These are phyloP conservation scores for Sebastes minor DNA, from an alignment of 2,797 vertebrate genomes.

Conservation along the genomic window DNA sequence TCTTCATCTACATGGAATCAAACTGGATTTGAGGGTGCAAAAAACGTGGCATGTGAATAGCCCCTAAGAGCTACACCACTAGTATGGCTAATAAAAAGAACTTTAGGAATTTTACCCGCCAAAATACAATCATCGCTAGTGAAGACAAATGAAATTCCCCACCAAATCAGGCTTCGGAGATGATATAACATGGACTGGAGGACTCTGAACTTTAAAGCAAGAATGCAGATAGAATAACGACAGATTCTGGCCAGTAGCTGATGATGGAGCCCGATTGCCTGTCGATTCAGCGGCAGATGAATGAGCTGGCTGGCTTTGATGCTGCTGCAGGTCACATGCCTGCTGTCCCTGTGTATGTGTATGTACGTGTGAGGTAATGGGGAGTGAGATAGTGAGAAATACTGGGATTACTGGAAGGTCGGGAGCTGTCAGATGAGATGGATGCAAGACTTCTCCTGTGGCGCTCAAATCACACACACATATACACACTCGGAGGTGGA, in stretches of 20 bases:
- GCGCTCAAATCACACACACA: slow-evolving; percentile 60
- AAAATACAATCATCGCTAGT: slow-evolving; percentile 3
- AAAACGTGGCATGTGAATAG: neutral
- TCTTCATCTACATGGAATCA: too few species aligned
- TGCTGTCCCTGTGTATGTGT: slow-evolving; percentile 50
- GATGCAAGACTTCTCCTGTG: slow-evolving; percentile 77
- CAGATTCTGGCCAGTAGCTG: slow-evolving; percentile 56
- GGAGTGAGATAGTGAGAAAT: slow-evolving; percentile 78
- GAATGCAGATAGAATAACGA: slow-evolving; percentile 64
- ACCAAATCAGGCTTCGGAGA: slow-evolving; percentile 22
- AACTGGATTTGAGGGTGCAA: too few species aligned
- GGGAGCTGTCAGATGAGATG: slow-evolving; percentile 77
- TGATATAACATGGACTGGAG: slow-evolving; percentile 35
- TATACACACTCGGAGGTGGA: slow-evolving; percentile 44
- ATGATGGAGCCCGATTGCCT: slow-evolving; percentile 65
- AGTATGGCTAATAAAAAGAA: neutral
- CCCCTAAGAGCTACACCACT: neutral
- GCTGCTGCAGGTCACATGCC: slow-evolving; percentile 65
- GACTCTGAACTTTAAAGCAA: slow-evolving; percentile 55
- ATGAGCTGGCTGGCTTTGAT: slow-evolving; percentile 73
- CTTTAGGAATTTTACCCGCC: neutral
- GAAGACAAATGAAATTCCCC: slow-evolving; percentile 34
- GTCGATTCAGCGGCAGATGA: slow-evolving; percentile 68
- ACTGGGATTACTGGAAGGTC: slow-evolving; percentile 77
- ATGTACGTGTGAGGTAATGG: slow-evolving; percentile 59